Evolutionary conservation across 2,888 invertebrate species (phyloP).

Genomic region (Drosophila neonasuta): DNA sequence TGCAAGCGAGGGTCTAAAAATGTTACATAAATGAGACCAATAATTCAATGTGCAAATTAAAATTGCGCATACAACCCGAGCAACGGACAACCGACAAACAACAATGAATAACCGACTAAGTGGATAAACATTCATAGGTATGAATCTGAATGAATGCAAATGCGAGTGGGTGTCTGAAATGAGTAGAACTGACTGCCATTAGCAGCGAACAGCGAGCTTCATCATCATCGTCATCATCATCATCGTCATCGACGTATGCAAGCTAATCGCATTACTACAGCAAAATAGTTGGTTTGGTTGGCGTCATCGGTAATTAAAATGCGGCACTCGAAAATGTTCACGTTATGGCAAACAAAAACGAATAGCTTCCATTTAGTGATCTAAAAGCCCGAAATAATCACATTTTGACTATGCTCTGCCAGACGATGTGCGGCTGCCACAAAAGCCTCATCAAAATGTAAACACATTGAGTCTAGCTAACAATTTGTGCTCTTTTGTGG

Average conservation of each 20-base stretch:
- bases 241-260: conserved; percentile 17
- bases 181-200: conserved; percentile 14
- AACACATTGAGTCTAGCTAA: conserved; percentile 9
- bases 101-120: conserved; percentile 27
- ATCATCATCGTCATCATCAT: not conserved
- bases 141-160: not conserved
- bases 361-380: conserved; percentile 26
- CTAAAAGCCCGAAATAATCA: conserved; percentile 57
- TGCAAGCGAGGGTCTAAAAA: conserved; percentile 43
- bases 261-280: conserved; percentile 69
- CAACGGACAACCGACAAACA: conserved; percentile 25
- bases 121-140: conserved; percentile 1
- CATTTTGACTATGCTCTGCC: conserved; percentile 42
- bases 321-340: conserved; percentile 24
- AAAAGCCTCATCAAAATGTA: conserved; percentile 17
- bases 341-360: conserved; percentile 21
- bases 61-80: conserved; percentile 57
- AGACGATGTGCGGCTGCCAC: conserved; percentile 15
- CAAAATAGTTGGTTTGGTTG: conserved; percentile 60
- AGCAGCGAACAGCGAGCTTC: conserved; percentile 1
- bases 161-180: not conserved
- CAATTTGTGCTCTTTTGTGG: conserved; percentile 3
- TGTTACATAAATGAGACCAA: conserved; percentile 66
- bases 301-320: conserved; percentile 63
- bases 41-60: conserved; percentile 69